A percentile compares a stretch with the other conserved stretches of the same genome.
phyloP scores from a whole-genome alignment of 2,888 invertebrate species.

The Ethmia dodecea region DNA sequence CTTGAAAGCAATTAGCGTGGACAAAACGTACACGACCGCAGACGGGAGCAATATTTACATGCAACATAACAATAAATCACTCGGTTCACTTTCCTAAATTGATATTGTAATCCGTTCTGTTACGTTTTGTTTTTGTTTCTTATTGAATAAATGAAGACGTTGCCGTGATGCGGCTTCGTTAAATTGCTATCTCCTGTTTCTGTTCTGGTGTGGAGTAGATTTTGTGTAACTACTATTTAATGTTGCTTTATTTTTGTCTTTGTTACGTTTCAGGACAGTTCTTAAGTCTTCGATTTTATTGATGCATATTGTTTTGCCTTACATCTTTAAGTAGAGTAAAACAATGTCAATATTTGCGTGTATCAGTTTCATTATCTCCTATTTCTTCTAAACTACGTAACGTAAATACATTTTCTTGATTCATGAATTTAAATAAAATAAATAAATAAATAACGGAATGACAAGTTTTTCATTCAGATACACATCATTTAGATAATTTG shows the following conservation, averaged over 20 bases:
- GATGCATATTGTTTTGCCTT: too few species aligned
- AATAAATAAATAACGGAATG: too few species aligned
- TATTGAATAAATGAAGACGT: slow-evolving; percentile 74
- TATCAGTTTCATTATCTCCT: too few species aligned
- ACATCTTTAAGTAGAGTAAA: too few species aligned
- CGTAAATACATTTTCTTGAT: too few species aligned
- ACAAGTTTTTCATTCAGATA: too few species aligned
- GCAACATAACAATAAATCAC: slow-evolving; percentile 67
- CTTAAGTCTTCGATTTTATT: background rate
- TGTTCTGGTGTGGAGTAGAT: slow-evolving; percentile 34
- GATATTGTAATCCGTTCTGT: slow-evolving; percentile 71
- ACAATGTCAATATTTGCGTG: too few species aligned
- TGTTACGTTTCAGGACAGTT: background rate
- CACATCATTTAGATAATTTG: too few species aligned
- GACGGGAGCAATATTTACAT: slow-evolving; percentile 57
- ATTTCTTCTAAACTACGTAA: too few species aligned
- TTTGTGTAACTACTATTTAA: slow-evolving; percentile 13
- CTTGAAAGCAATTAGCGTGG: slow-evolving; percentile 41
- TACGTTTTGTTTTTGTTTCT: slow-evolving; percentile 60
- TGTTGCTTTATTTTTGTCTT: slow-evolving; percentile 3
- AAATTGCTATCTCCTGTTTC: slow-evolving; percentile 63
- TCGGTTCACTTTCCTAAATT: slow-evolving; percentile 74
- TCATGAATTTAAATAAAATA: too few species aligned
- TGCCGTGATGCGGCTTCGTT: slow-evolving; percentile 68
- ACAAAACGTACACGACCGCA: slow-evolving; percentile 29